phyloP scores from a whole-genome alignment of 2,797 vertebrate species.

The Hafferia zeledoni region DNA sequence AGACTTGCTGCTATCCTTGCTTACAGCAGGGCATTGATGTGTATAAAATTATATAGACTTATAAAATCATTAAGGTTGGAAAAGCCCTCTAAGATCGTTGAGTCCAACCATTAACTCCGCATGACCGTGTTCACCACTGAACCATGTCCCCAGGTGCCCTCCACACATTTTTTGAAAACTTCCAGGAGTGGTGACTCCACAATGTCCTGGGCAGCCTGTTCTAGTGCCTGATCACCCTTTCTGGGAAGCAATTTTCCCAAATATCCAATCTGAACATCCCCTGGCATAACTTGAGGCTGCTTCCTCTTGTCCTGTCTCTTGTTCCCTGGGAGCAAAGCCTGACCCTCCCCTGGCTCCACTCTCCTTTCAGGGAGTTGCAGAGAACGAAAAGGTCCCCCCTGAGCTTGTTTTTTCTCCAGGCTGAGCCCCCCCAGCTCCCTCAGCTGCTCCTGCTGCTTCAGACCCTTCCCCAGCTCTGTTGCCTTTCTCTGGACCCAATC shows the following conservation, averaged over 20 bases:
- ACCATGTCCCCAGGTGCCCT: accelerated
- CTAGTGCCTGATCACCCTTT: neutral
- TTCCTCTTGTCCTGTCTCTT: neutral
- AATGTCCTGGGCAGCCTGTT: neutral
- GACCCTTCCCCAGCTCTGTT: neutral
- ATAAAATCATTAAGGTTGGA: neutral
- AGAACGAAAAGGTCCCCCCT: neutral
- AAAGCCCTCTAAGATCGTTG: neutral
- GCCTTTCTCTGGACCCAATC: neutral
- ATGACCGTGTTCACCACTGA: neutral
- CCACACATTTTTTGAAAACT: neutral
- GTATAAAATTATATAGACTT: neutral
- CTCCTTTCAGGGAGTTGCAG: neutral
- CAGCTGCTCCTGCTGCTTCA: neutral
- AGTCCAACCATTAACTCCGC: neutral
- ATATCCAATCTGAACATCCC: neutral
- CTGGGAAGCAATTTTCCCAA: too few species aligned
- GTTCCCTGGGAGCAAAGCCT: neutral
- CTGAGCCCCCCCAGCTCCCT: neutral
- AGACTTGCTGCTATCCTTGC: neutral
- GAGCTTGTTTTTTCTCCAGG: neutral
- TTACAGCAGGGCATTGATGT: neutral
- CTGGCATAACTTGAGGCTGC: accelerated
- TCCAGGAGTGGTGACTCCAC: neutral
- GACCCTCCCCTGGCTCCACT: accelerated